Evolutionary conservation across 2,888 invertebrate species (phyloP), one percentile per base, ranked within the genome.

Genomic region (Ypsolopha sequella): DNA sequence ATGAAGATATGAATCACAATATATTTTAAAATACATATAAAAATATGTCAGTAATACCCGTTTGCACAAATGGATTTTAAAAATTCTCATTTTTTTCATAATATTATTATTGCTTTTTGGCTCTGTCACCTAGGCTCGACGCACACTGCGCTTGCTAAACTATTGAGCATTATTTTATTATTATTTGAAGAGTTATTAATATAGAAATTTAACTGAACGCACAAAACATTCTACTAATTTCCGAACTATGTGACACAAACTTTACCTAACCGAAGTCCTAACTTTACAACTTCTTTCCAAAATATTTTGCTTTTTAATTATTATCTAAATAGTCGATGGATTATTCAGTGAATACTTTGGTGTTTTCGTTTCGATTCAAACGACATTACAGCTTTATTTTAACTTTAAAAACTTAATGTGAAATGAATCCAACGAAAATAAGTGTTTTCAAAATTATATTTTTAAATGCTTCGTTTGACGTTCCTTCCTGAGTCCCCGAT

Each of bases 321-420:
- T 81, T 81, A 84, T 77, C 82, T 85, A 86, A 80, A 77, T 80
- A 86, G 80, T 87, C 86, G 86, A 82, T 84, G 84, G 80, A 71
- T 79, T 78, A 36, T 66, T 75, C 68, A 74, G 73, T 77, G 72
- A 80, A 77, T 73, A 77, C 70, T 78, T 86, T 86, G 85, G 85
- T 86, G 85, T 84, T 86, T 74, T 75, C 78, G 81, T 86, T 86
- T 81, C 84, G 79, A 77, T 84, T 69, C 71, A 70, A 66, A 71
- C 69, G 70, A 69, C 52, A 51, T 51, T 36, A 43, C 46, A 43
- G 51, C 45, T 36, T 45, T 48, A 9, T 38, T n/a, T 38, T 43
- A 38, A 43, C 11, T 41, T 45, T 38, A 34, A 34, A 36, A 13
- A 50, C 48, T 41, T 35, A 50, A 52, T 41, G 48, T 48, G 51